Percentiles rank a stretch among this genome's conserved stretches.
Evolutionary conservation across 2,888 invertebrate species (phyloP).

Genomic region (Bellardia bayeri): DNA sequence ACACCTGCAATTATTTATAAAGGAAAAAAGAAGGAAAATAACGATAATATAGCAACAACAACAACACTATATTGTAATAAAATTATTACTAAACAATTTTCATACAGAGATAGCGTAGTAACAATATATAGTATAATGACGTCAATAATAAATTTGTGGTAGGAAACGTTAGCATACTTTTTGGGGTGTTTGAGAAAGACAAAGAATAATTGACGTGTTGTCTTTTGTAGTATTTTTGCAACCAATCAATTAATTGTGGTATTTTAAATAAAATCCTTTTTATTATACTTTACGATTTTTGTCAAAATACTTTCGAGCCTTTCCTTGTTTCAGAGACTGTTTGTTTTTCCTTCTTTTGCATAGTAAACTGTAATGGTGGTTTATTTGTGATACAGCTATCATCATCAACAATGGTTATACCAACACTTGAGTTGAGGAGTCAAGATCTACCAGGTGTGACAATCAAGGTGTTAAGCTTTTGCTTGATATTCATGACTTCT

Average conservation of each 20-base stretch:
- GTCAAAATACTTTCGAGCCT: background rate
- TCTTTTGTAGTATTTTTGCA: background rate
- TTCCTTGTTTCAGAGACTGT: background rate
- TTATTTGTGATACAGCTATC: slow-evolving; percentile 3
- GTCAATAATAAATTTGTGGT: slow-evolving; percentile 12
- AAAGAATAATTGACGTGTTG: slow-evolving; percentile 28
- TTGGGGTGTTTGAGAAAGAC: background rate
- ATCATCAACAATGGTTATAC: background rate
- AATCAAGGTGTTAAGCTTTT: slow-evolving; percentile 65
- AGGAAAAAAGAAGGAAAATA: slow-evolving; percentile 1
- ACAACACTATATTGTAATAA: slow-evolving; percentile 33
- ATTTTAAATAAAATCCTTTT: slow-evolving; percentile 26
- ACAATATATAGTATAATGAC: slow-evolving; percentile 20
- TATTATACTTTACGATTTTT: background rate
- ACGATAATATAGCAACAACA: slow-evolving; percentile 8
- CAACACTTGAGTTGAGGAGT: background rate
- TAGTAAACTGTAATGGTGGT: slow-evolving; percentile 8
- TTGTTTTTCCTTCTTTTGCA: background rate
- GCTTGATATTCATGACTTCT: slow-evolving; percentile 58
- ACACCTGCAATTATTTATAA: slow-evolving; percentile 60
- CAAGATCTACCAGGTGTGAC: slow-evolving; percentile 11
- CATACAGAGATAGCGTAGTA: background rate
- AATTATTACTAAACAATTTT: slow-evolving; percentile 60
- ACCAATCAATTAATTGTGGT: slow-evolving; percentile 27
- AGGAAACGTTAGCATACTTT: slow-evolving; percentile 41